Evolutionary conservation across 2,797 vertebrate species (phyloP), one percentile per base, ranked within the genome.

Genomic region (Pipistrellus pygmaeus): DNA sequence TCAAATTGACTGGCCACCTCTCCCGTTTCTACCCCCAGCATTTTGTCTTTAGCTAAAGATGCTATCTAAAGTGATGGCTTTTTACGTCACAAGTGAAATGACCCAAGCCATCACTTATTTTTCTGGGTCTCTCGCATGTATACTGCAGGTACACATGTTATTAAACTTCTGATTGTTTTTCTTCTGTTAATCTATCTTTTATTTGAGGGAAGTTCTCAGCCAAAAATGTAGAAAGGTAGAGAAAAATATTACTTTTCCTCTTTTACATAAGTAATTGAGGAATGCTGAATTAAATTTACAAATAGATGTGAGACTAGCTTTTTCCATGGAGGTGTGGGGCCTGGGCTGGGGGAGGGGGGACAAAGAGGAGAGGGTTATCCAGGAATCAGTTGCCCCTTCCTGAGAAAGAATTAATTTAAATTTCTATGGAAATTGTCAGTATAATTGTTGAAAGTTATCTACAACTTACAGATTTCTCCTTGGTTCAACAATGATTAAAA

Each of bases 401-500:
- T 1, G 10, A 64, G 51, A 23, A 2, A 71, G 6, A 86, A 46
- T 27, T 78, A 15, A 41, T 35, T 72, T 68, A 17, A 30, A 41
- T 85, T 76, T 84, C 51, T 51, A 10, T 17, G n/a, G 44, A 13
- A 35, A 0, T 1, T 57, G 30, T 44, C 13, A 8, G 25, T 46
- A 20, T 72, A 55, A 62, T 21, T 23, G 9, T 6, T 76, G 2
- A 18, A 8, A 41, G 13, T 23, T 44, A 15, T 57, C 35, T 38
- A 25, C 9, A 53, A 6, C 0, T 66, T n/a, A 53, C 0, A 0
- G 6, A 64, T 10, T 13, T 69, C 41, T 46, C 62, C 30, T 23
- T 25, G 48, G 13, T 77, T 94, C 4, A 57, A 38, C 51, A 60
- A 6, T 4, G 3, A 18, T 35, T 20, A 38, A 68, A 32, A 32